A percentile compares a stretch with the other conserved stretches of the same genome.
These are phyloP conservation scores for Crax fasciolata DNA, from an alignment of 2,797 vertebrate species.

Conservation along the genomic window DNA sequence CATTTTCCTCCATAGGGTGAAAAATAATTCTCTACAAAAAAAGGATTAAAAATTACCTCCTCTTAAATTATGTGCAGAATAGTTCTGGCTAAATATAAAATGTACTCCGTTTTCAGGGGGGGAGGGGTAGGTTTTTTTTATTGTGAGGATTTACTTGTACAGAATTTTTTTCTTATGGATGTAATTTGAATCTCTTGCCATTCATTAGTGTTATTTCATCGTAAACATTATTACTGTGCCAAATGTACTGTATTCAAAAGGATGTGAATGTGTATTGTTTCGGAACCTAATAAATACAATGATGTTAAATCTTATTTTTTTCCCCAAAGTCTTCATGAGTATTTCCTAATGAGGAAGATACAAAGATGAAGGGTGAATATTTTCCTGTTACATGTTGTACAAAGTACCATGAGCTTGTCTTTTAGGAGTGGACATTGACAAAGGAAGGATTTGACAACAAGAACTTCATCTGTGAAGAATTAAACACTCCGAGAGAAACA, in stretches of 20 bases:
- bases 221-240: constrained; percentile 96
- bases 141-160: constrained; percentile 94
- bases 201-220: constrained; percentile 93
- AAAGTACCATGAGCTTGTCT: neutral
- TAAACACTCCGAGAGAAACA: neutral
- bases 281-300: constrained; percentile 94
- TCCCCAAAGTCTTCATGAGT: constrained; percentile 51
- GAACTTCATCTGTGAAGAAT: neutral
- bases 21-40: constrained; percentile 80
- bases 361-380: neutral
- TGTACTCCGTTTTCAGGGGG: constrained; percentile 80
- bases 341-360: constrained; percentile 54
- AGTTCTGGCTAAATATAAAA: constrained; percentile 87
- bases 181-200: constrained; percentile 88
- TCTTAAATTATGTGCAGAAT: constrained; percentile 87
- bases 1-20: constrained; percentile 73
- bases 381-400: neutral
- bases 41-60: constrained; percentile 84
- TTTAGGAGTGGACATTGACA: constrained; percentile 31
- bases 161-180: constrained; percentile 85
- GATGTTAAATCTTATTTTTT: constrained; percentile 83
- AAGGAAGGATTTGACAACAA: constrained; percentile 16
- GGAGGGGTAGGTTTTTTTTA: constrained; percentile 79
- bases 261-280: constrained; percentile 98
- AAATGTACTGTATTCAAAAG: constrained; percentile 98